Conservation (phyloP, 1,140 invertebrate species). For the Cydia amplana region DNA sequence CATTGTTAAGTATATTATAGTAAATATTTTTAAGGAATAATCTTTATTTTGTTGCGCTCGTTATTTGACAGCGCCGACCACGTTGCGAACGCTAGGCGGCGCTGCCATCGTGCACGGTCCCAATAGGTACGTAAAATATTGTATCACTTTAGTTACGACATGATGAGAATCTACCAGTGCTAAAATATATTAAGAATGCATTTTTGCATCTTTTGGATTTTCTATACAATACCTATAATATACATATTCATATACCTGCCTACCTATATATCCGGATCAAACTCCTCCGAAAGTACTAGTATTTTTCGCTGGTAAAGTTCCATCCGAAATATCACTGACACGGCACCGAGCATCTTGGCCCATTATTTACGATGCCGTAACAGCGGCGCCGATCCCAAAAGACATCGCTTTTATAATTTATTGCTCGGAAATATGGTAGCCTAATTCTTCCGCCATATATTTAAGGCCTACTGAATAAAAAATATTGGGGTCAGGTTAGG, state of each 20-base stretch:
- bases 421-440: slow-evolving; percentile 65
- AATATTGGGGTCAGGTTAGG: slow-evolving; percentile 45
- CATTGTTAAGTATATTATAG: no score
- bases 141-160: no score
- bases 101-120: no score
- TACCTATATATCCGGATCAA: neutral
- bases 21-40: no score
- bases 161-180: no score
- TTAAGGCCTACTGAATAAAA: slow-evolving; percentile 52
- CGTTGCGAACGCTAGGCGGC: no score
- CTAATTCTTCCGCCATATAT: slow-evolving; percentile 67
- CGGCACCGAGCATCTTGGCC: slow-evolving; percentile 45
- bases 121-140: no score
- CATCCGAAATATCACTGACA: slow-evolving; percentile 59
- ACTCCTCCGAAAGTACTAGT: slow-evolving; percentile 50
- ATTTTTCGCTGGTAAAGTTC: slow-evolving; percentile 48
- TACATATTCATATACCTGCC: slow-evolving; percentile 33
- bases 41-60: no score
- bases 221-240: no score
- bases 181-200: no score
- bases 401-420: slow-evolving; percentile 76
- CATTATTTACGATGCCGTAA: slow-evolving; percentile 71
- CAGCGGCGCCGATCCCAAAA: slow-evolving; percentile 65
- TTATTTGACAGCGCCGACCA: no score
- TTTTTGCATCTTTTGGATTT: no score